These are phyloP conservation scores for Hypothenemus hampei DNA, from an alignment of 1,140 invertebrate species.

Conservation along the genomic window DNA sequence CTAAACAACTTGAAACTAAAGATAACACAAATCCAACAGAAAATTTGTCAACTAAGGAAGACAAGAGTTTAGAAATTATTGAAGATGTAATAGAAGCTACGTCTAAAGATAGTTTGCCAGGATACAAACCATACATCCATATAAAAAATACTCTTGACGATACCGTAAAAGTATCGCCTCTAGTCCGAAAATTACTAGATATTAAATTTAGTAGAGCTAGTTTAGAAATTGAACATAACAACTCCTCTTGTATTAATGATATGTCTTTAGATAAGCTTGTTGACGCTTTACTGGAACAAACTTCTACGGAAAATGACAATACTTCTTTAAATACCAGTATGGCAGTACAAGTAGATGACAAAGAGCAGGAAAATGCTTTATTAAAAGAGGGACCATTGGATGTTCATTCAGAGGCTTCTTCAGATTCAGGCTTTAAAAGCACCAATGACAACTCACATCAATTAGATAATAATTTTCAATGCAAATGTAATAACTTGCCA, in stretches of 20 bases:
- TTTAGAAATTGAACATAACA: conserved; percentile 13
- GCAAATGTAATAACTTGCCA: conserved; percentile 34
- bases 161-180: conserved; percentile 37
- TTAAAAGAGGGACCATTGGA: conserved; percentile 31
- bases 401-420: conserved; percentile 28
- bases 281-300: conserved; percentile 39
- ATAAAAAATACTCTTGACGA: no score
- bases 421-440: conserved; percentile 40
- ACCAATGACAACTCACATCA: conserved; percentile 35
- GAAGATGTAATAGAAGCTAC: conserved; percentile 52
- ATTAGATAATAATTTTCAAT: conserved; percentile 33
- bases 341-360: conserved; percentile 33
- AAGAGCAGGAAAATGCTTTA: conserved; percentile 35
- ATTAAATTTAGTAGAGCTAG: conserved; percentile 34
- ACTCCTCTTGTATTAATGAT: conserved; percentile 42
- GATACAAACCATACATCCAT: conserved; percentile 3
- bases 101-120: conserved; percentile 29
- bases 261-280: conserved; percentile 44
- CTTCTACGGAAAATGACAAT: conserved; percentile 3
- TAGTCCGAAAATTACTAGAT: conserved; percentile 42
- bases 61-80: no score
- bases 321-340: conserved; percentile 24
- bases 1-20: conserved; percentile 26
- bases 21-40: conserved; percentile 39
- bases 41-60: no score